A percentile compares a stretch with the other conserved stretches of the same genome.
Evolutionary conservation across 2,113 vertebrate genomes (phyloP).

Genomic region (Cebidichthys violaceus): DNA sequence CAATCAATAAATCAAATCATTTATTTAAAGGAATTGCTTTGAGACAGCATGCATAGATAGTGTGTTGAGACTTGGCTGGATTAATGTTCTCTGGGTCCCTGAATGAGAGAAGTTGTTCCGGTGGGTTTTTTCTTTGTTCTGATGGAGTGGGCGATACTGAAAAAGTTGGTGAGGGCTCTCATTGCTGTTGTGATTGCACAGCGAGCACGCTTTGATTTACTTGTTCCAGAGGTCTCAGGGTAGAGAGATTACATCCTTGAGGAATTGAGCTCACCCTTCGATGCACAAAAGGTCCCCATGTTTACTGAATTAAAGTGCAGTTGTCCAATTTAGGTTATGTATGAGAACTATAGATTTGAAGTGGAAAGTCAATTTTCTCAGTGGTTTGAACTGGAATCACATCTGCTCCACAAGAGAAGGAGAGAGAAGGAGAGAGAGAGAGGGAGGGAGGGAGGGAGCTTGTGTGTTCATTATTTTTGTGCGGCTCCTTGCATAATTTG

Average conservation of each 20-base stretch:
- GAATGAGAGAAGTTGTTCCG: not conserved
- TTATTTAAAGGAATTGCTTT: not conserved
- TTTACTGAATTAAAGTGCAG: conserved; percentile 36
- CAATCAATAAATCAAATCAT: not conserved
- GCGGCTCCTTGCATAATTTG: conserved; percentile 63
- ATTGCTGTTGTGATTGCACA: conserved; percentile 15
- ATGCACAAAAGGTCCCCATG: conserved; percentile 15
- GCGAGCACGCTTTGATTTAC: conserved; percentile 45
- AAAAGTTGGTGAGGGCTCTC: not conserved
- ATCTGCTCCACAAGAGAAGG: conserved; percentile 7
- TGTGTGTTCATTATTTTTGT: conserved; percentile 47
- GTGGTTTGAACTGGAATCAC: conserved; percentile 8
- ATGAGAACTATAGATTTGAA: conserved; percentile 41
- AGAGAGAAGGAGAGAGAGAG: not conserved
- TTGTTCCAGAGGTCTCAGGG: conserved; percentile 35
- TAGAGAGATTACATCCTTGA: conserved; percentile 49
- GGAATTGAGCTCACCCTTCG: conserved; percentile 38
- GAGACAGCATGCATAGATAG: not conserved
- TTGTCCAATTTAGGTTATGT: conserved; percentile 11
- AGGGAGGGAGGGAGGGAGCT: not conserved
- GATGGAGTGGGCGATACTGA: conserved; percentile 4
- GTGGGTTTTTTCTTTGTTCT: not conserved
- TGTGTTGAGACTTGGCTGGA: not conserved
- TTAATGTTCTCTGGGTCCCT: not conserved
- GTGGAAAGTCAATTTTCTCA: conserved; percentile 16